phyloP scores from a whole-genome alignment of 92 coral and sea anemone genomes.

The Bergia puertoricense region DNA sequence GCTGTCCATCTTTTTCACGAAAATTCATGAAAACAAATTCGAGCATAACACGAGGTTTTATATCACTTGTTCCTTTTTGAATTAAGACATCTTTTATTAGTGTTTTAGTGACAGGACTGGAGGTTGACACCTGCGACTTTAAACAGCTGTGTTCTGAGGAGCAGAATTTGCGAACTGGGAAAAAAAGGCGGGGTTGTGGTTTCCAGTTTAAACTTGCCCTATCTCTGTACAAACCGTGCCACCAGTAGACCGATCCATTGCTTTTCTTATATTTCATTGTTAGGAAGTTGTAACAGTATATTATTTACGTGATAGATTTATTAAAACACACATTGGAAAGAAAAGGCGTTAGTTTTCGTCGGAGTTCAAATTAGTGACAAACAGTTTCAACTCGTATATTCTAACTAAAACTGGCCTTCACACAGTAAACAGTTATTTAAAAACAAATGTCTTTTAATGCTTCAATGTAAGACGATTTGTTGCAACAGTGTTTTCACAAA shows the following conservation, averaged over 20 bases:
- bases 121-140: conserved; percentile 39
- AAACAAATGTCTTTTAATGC: background rate
- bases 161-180: conserved; percentile 30
- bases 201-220: background rate
- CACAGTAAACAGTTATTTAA: background rate
- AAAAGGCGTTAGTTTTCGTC: conserved; percentile 20
- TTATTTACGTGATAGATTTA: conserved; percentile 13
- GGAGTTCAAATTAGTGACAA: background rate
- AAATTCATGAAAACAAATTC: background rate
- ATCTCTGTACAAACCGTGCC: conserved; percentile 1
- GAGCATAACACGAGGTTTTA: background rate
- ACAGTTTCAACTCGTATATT: background rate
- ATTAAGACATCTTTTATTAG: conserved; percentile 25
- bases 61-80: conserved; percentile 11
- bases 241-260: conserved; percentile 1
- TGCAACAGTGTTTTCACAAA: background rate
- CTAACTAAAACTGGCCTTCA: background rate
- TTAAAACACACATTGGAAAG: conserved; percentile 11
- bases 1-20: conserved; percentile 8
- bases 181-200: conserved; percentile 24
- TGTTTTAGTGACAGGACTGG: conserved; percentile 26
- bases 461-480: background rate
- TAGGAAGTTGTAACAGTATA: conserved; percentile 5
- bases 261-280: conserved; percentile 21
- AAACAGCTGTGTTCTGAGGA: conserved; percentile 28